phyloP scores from a whole-genome alignment of 2,888 invertebrate species.

The Doris montereyensis region DNA sequence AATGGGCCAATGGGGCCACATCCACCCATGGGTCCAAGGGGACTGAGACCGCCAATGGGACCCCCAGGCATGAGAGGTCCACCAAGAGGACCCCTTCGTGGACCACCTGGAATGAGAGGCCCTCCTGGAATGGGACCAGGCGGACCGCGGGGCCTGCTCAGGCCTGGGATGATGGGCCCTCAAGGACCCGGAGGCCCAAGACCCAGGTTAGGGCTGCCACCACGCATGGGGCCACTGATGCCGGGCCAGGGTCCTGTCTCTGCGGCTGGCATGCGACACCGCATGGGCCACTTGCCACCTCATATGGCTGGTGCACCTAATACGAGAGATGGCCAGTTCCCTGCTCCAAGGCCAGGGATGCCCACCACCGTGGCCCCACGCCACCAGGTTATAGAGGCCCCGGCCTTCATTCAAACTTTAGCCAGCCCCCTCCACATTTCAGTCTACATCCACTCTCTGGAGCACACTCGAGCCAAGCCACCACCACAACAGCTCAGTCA shows the following conservation, averaged over 20 bases:
- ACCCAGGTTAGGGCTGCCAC: slow-evolving; percentile 40
- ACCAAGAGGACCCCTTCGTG: slow-evolving; percentile 48
- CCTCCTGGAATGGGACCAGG: slow-evolving; percentile 52
- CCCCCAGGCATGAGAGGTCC: slow-evolving; percentile 51
- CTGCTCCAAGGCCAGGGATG: slow-evolving; percentile 36
- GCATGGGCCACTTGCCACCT: slow-evolving; percentile 25
- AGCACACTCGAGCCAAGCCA: not conserved
- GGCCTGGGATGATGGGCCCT: slow-evolving; percentile 43
- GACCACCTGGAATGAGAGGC: slow-evolving; percentile 53
- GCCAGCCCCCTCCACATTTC: slow-evolving; percentile 40
- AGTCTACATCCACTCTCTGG: slow-evolving; percentile 27
- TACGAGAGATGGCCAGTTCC: slow-evolving; percentile 33
- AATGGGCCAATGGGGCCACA: slow-evolving; percentile 43
- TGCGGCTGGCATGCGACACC: slow-evolving; percentile 24
- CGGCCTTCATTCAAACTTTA: slow-evolving; percentile 23
- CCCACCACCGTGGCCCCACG: slow-evolving; percentile 30
- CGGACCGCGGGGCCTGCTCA: slow-evolving; percentile 48
- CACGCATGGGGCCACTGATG: slow-evolving; percentile 38
- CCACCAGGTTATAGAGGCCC: slow-evolving; percentile 43
- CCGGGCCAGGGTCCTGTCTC: slow-evolving; percentile 46
- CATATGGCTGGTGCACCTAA: slow-evolving; percentile 24
- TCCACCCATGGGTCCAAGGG: slow-evolving; percentile 40
- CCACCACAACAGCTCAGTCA: not conserved
- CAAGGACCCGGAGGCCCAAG: slow-evolving; percentile 45
- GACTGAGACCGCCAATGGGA: slow-evolving; percentile 52